Percentiles rank a stretch among this genome's conserved stretches.
phyloP scores from a whole-genome alignment of 2,113 vertebrate species.

The Enhydra lutris region DNA sequence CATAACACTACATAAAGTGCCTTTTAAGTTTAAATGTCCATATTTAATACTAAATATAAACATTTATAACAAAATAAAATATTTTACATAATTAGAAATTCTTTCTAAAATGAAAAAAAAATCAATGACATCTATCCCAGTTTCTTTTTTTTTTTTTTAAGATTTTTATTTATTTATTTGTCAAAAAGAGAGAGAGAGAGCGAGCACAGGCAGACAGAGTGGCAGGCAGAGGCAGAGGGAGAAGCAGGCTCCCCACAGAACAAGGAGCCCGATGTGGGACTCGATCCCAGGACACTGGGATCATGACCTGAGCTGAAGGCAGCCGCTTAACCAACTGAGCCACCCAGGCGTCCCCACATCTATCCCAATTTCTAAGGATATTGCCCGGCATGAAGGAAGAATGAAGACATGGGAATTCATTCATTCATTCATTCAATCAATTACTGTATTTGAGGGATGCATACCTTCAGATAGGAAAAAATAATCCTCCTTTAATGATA shows the following conservation, averaged over 20 bases:
- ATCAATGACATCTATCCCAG: neutral
- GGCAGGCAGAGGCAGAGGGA: no score
- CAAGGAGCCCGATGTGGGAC: no score
- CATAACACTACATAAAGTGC: neutral
- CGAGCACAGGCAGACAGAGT: no score
- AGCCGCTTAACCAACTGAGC: no score
- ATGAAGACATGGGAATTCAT: neutral
- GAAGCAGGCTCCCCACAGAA: no score
- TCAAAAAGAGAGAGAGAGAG: no score
- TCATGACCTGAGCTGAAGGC: no score
- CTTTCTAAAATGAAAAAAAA: neutral
- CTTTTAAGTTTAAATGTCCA: neutral
- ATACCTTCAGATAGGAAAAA: neutral
- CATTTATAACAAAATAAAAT: neutral
- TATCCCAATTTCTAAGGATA: neutral
- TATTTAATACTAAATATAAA: neutral
- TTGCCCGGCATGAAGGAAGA: neutral
- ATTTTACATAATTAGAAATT: neutral
- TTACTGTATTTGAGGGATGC: neutral
- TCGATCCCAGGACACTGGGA: no score
- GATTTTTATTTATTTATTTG: no score
- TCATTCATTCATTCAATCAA: neutral
- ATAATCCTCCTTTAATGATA: neutral
- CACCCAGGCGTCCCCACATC: no score
- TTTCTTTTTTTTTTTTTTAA: no score